Conservation (phyloP, 2,888 invertebrate species). For the Drosophila fungiperda region DNA sequence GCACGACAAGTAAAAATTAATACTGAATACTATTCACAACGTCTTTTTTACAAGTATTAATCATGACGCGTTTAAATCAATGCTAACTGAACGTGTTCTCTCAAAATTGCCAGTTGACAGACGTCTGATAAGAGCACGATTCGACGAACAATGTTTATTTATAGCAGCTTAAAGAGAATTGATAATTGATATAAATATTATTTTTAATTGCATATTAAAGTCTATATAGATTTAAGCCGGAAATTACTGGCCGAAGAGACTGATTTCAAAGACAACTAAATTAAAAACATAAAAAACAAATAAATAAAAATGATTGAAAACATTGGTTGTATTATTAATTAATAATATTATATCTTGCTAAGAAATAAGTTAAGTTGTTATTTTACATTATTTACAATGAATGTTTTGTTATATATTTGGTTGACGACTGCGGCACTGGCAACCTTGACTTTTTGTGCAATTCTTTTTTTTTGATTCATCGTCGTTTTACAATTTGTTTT, state of each 20-base stretch:
- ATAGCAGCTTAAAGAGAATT: conserved; percentile 20
- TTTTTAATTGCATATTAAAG: background rate
- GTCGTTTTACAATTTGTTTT: conserved; percentile 26
- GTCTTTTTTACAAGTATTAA: conserved; percentile 3
- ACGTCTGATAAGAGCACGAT: conserved; percentile 34
- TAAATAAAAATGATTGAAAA: background rate
- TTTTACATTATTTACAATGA: background rate
- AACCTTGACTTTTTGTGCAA: conserved; percentile 42
- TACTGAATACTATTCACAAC: conserved; percentile 19
- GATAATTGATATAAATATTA: conserved; percentile 40
- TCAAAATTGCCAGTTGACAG: conserved; percentile 6
- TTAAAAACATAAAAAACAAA: background rate
- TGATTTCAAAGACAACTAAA: conserved; percentile 6
- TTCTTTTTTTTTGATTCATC: conserved; percentile 60
- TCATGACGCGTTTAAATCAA: conserved; percentile 50
- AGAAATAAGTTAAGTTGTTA: background rate
- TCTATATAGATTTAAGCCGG: conserved; percentile 15
- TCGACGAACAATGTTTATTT: conserved; percentile 17
- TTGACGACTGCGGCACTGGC: conserved; percentile 19
- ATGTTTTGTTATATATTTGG: conserved; percentile 9
- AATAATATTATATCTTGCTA: background rate
- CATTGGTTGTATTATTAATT: background rate
- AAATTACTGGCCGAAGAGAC: conserved; percentile 20
- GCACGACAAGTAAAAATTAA: conserved; percentile 21
- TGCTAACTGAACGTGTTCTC: conserved; percentile 57